phyloP scores from a whole-genome alignment of 30 jellyfish, hydroid and myxozoan species.

The Hydractinia symbiolongicarpus region DNA sequence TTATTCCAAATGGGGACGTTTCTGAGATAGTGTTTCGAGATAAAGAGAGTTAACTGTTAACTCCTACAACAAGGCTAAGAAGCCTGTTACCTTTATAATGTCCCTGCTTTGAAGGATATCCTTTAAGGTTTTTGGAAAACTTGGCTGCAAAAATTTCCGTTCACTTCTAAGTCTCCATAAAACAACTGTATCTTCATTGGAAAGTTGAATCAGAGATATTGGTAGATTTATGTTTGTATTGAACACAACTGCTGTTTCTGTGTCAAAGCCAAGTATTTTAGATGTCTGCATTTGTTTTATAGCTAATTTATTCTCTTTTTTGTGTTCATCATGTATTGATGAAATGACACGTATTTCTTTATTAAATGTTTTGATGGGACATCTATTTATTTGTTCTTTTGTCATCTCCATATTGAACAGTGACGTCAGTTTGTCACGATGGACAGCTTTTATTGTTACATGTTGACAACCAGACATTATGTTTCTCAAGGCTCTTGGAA shows the following conservation, averaged over 20 bases:
- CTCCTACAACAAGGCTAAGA: no score
- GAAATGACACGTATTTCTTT: neutral
- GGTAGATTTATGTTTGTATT: neutral
- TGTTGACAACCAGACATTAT: no score
- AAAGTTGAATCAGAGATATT: neutral
- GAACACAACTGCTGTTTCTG: conserved; percentile 4
- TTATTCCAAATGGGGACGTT: no score
- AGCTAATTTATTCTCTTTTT: neutral
- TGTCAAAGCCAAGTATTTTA: conserved; percentile 5
- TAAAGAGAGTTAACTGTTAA: no score
- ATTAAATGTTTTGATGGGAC: neutral
- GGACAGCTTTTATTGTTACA: no score
- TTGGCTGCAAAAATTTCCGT: neutral
- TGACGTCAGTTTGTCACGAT: conserved; percentile 4
- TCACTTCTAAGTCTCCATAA: neutral
- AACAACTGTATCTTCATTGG: neutral
- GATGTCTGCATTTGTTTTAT: neutral
- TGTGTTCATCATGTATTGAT: conserved; percentile 8
- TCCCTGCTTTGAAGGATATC: neutral
- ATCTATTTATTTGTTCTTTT: neutral
- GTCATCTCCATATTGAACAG: neutral
- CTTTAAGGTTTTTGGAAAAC: neutral
- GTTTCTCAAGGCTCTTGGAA: no score
- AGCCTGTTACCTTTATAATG: neutral
- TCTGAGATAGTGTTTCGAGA: no score